Evolutionary conservation across 2,113 vertebrate species (phyloP), one percentile per base, ranked within the genome.

Genomic region (Oreotrochilus melanogaster): DNA sequence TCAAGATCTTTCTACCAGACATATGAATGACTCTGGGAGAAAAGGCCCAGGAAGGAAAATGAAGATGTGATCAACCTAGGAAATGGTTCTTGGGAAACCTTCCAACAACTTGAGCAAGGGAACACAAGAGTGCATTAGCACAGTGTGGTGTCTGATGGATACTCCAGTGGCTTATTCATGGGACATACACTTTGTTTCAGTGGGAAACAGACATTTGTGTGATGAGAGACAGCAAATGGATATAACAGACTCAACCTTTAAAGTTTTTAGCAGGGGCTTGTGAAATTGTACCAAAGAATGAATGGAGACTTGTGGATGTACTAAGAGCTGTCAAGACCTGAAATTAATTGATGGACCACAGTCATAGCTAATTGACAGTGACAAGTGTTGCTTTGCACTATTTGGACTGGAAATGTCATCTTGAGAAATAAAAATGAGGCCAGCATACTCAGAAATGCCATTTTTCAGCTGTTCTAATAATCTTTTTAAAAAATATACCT

Each of bases 1-100:
- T 74, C 75, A 31, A 53, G 69, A 96, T 93, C 69, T 78, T 94
- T 95, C 86, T 95, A 83, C 88, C 93, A 97, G 95, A 96, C 69
- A 33, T 53, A 84, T n/a, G 39, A 92, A 72, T 37, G 86, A 60
- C 67, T 96, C 84, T 67, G 48, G 23, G 82, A 90, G 51, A 51
- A 86, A 95, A 89, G 69, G 72, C 82, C 84, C 1, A 39, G 79
- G 79, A 93, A 90, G 69, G 90, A 78, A 96, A 95, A 93, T 72
- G 75, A 92, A 93, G 86, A 94, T 86, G 79, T 83, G 90, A 93
- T 88, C 88, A 95, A 75, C 60, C 45, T 92, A 96, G 94, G 82
- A 96, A 96, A 97, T 92, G 54, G 64, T 50, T 96, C 54, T 86
- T 84, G 79, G 90, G 92, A 92, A 96, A 45, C 5, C 6, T 90